Evolutionary conservation across 1,140 invertebrate genomes (phyloP), one percentile per base, ranked within the genome.

Genomic region (Bombus waltoni): DNA sequence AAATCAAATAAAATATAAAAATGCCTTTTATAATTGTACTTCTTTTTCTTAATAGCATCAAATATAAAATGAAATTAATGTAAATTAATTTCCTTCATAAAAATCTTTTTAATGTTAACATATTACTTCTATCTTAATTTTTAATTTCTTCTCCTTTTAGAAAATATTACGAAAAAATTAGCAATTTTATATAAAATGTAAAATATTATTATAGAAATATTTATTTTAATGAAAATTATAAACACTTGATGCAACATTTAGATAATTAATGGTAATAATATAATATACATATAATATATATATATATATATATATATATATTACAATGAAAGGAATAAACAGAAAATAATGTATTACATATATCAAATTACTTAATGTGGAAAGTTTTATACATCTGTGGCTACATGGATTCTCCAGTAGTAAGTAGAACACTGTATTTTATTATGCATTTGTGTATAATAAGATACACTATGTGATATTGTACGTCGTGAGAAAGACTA

Each of bases 371-470:
- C 42, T 59, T 59, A 22, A 38, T 35, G 15, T 6, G 32, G 13
- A 74, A 32, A 44, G 42, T 25, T 74, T 74, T 74, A 62, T 77
- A 77, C 75, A 78, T 40, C 70, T 68, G 3, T 59, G n/a, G 40
- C 42, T 73, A 42, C 57, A 72, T 72, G 70, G 65, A 80, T 22
- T 66, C 44, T 42, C 42, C 2, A 78, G 42, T 32, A n/a, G 5
- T 72, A 75, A 83, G n/a, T 71, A 83, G 44, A 66, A 83, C 32
- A 83, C 71, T 81, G 59, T 83, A 74, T 57, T 83, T 75, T 87
- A 83, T 87, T 87, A 87, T 87, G 66, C 81, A 83, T 62, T 72
- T 72, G 80, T 76, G 65, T 86, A 86, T 81, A 86, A 86, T 72
- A 65, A 53, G 53, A 83, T 83, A 75, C 47, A 78, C 53, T 65